phyloP scores from a whole-genome alignment of 1,140 invertebrate species.

The Platorchestia sp. region DNA sequence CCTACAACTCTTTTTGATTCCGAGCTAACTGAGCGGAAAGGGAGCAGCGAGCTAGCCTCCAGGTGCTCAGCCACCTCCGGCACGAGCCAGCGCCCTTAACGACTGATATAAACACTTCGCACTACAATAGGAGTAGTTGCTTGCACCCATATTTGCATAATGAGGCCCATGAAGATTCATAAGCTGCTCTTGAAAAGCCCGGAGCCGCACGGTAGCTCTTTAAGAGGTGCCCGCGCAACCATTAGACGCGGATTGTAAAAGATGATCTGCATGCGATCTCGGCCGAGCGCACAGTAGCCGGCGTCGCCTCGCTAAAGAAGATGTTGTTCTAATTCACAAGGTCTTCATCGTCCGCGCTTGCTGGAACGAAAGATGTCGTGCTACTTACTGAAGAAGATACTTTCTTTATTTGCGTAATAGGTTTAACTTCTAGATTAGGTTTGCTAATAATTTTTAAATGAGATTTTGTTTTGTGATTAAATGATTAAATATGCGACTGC shows the following conservation, averaged over 20 bases:
- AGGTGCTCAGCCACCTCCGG: not conserved
- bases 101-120: constrained; percentile 47
- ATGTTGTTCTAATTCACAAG: not conserved
- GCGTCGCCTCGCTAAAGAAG: not conserved
- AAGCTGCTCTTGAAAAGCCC: constrained; percentile 35
- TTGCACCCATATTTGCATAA: constrained; percentile 45
- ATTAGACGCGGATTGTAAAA: constrained; percentile 9
- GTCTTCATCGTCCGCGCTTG: not conserved
- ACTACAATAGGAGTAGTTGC: constrained; percentile 49
- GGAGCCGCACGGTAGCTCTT: constrained; percentile 6
- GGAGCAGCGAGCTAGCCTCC: not conserved
- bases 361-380: not conserved
- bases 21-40: not conserved
- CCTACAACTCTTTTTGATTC: not conserved
- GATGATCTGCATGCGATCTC: constrained; percentile 3
- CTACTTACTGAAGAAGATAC: not conserved
- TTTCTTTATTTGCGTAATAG: not conserved
- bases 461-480: not conserved
- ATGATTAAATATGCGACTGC: too few species aligned
- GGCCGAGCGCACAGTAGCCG: not conserved
- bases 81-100: constrained; percentile 20
- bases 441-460: not conserved
- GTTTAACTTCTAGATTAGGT: not conserved
- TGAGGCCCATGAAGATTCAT: constrained; percentile 47
- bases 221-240: constrained; percentile 14